phyloP scores from a whole-genome alignment of 1,140 invertebrate species.

The Bombus sibiricus region DNA sequence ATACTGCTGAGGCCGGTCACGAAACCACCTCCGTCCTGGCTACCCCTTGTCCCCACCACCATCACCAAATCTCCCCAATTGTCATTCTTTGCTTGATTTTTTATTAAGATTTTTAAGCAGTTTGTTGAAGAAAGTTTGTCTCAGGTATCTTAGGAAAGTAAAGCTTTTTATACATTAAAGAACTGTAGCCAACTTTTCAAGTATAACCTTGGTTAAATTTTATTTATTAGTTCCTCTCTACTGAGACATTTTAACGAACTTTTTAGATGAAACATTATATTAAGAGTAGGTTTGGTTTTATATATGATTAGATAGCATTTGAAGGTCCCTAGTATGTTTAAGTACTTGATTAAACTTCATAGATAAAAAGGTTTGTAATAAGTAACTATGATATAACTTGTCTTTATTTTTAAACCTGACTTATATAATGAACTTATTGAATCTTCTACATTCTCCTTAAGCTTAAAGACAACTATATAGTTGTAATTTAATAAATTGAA shows the following conservation, averaged over 20 bases:
- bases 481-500: too few species aligned
- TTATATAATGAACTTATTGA: too few species aligned
- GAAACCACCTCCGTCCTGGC: slow-evolving; percentile 64
- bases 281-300: not conserved
- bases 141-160: not conserved
- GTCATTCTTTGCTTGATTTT: not conserved
- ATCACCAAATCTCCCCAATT: not conserved
- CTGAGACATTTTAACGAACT: not conserved
- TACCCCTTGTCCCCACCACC: not conserved
- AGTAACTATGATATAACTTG: not conserved
- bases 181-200: not conserved
- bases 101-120: not conserved
- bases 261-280: not conserved
- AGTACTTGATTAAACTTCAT: not conserved
- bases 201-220: not conserved
- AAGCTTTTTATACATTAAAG: not conserved
- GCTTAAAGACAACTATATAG: too few species aligned
- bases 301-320: too few species aligned
- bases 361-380: not conserved
- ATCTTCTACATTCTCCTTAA: not conserved
- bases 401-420: not conserved
- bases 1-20: slow-evolving; percentile 76
- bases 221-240: not conserved
- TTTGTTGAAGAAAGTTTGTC: not conserved
- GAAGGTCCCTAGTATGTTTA: too few species aligned